Percentiles rank a stretch among this genome's conserved stretches.
phyloP scores from a whole-genome alignment of 1,140 invertebrate species.

The Lepidurus couesii region DNA sequence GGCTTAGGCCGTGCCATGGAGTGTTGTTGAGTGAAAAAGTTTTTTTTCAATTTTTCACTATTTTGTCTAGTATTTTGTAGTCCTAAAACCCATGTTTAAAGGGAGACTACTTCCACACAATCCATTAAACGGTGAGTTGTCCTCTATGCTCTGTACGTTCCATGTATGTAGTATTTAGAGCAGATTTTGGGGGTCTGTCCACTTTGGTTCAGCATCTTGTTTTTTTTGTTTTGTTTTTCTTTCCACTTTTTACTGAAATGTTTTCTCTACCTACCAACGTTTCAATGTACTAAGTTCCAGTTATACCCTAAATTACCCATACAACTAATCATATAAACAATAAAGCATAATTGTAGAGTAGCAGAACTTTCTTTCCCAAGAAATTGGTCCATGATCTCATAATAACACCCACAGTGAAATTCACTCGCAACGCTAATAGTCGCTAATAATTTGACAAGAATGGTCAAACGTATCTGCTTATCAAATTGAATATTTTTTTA shows the following conservation, averaged over 20 bases:
- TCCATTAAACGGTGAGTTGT: not conserved
- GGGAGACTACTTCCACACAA: not conserved
- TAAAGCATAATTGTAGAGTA: too few relatives aligned
- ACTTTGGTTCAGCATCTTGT: not conserved
- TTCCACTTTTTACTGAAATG: not conserved
- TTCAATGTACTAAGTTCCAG: not conserved
- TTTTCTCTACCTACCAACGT: not conserved
- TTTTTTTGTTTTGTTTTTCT: not conserved
- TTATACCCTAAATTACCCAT: not conserved
- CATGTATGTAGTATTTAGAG: not conserved
- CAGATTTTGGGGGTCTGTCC: not conserved
- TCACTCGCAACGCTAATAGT: too few relatives aligned
- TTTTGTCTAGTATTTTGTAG: not conserved
- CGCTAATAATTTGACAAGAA: too few relatives aligned
- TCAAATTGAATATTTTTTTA: too few relatives aligned
- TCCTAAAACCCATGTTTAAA: not conserved
- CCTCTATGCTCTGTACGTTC: not conserved
- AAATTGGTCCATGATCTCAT: too few relatives aligned
- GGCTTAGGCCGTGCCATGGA: slow-evolving; percentile 5
- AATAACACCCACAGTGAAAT: too few relatives aligned
- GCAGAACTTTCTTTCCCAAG: too few relatives aligned
- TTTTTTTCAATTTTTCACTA: not conserved
- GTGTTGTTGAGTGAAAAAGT: not conserved
- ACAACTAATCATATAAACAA: too few relatives aligned
- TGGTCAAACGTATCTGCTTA: too few relatives aligned